A percentile compares a stretch with the other conserved stretches of the same genome.
Conservation (phyloP, 2,113 vertebrate species). For the Brachyhypopomus occidentalis region DNA sequence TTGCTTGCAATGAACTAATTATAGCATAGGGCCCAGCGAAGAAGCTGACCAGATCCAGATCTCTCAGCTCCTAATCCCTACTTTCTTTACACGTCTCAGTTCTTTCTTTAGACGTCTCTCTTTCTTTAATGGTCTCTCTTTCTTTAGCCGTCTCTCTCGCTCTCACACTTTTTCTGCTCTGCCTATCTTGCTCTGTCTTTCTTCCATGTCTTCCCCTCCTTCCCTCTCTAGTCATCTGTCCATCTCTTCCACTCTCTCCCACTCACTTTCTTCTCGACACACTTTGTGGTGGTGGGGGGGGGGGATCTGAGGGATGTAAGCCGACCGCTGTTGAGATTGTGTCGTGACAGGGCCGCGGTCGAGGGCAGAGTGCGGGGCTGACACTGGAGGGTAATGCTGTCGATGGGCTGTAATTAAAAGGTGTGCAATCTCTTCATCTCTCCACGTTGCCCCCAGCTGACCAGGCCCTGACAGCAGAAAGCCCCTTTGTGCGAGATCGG, state of each 20-base stretch:
- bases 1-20: background rate
- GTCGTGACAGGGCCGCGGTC: background rate
- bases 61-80: too few species aligned
- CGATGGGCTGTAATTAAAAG: conserved; percentile 65
- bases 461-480: background rate
- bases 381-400: background rate
- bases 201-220: too few species aligned
- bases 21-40: background rate
- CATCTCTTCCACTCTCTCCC: conserved; percentile 48
- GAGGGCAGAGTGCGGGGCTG: background rate
- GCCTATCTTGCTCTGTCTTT: too few species aligned
- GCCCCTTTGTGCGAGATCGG: background rate
- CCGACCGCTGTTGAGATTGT: background rate
- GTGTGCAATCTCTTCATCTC: conserved; percentile 40
- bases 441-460: background rate
- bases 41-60: background rate
- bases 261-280: conserved; percentile 7
- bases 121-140: background rate
- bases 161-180: background rate
- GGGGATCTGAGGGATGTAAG: conserved; percentile 7
- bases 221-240: background rate
- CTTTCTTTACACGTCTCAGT: too few species aligned
- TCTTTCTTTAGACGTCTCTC: background rate
- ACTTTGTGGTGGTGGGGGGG: conserved; percentile 5
- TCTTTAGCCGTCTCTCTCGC: background rate